Percentiles rank a stretch among this genome's conserved stretches.
These are phyloP conservation scores for Ahaetulla prasina DNA, from an alignment of 2,113 vertebrate species.

Conservation along the genomic window DNA sequence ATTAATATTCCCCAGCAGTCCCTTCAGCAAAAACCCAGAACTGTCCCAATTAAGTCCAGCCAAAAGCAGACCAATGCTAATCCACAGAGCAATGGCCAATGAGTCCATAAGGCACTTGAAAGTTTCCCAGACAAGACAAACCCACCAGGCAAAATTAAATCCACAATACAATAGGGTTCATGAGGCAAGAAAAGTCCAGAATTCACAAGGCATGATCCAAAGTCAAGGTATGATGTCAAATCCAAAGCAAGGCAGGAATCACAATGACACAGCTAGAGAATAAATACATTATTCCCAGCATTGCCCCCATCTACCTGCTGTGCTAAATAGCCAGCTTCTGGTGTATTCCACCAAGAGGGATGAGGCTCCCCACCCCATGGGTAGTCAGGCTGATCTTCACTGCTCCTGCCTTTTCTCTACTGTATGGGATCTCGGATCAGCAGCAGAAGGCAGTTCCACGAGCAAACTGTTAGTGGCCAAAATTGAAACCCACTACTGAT, in stretches of 20 bases:
- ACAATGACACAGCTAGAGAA: neutral
- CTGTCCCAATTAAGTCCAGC: neutral
- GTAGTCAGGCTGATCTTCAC: neutral
- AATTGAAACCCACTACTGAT: no score
- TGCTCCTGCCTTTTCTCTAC: neutral
- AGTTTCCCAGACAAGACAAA: neutral
- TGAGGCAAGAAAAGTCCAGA: neutral
- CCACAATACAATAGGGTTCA: neutral
- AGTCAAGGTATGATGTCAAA: neutral
- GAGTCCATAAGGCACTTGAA: neutral
- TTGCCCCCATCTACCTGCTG: neutral
- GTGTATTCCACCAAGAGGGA: neutral
- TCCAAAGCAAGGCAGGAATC: neutral
- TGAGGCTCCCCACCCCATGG: neutral
- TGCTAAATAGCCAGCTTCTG: neutral
- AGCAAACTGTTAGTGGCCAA: no score
- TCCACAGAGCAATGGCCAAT: neutral
- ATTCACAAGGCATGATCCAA: neutral
- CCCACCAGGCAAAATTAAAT: neutral
- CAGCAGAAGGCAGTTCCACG: no score
- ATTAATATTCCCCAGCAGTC: neutral
- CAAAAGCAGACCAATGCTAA: neutral
- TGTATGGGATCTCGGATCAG: neutral
- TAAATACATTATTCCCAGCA: neutral
- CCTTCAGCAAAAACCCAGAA: neutral